Evolutionary conservation across 1,140 invertebrate species (phyloP).

Genomic region (Wasmannia auropunctata): DNA sequence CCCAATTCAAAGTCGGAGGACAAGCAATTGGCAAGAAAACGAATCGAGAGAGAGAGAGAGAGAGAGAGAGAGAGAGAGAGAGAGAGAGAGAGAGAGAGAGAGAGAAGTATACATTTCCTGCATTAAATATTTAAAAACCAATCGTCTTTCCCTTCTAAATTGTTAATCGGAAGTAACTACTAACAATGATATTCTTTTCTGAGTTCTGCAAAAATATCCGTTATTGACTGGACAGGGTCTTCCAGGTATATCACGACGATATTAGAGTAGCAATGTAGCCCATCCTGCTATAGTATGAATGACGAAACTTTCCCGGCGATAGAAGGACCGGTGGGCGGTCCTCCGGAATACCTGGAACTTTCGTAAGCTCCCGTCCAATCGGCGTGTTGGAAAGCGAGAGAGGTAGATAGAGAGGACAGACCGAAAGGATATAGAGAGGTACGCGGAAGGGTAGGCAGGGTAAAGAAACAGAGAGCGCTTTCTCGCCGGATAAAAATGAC

Average conservation of each 20-base stretch:
- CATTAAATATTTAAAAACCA: not conserved
- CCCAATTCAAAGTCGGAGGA: conserved; percentile 61
- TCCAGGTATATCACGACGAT: conserved; percentile 29
- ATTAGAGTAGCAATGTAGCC: conserved; percentile 45
- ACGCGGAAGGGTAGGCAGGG: not conserved
- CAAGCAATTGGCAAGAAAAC: conserved; percentile 69
- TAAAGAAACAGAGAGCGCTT: conserved; percentile 19
- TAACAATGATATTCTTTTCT: not conserved
- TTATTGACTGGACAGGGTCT: not conserved
- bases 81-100: not conserved
- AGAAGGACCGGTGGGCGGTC: conserved; percentile 78
- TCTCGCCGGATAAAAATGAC: conserved; percentile 68
- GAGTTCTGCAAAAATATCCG: not conserved
- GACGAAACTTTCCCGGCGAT: conserved; percentile 81
- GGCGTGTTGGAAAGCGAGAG: conserved; percentile 64
- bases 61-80: not conserved
- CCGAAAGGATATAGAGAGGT: conserved; percentile 9
- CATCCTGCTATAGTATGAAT: conserved; percentile 56
- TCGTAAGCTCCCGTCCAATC: conserved; percentile 82
- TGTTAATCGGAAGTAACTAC: not conserved
- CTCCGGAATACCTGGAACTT: conserved; percentile 81
- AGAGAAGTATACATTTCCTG: not conserved
- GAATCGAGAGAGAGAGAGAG: not conserved
- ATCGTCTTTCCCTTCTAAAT: not conserved
- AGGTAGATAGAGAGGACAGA: conserved; percentile 57